These are phyloP conservation scores for Xanthia togata DNA, from an alignment of 2,888 invertebrate species.

Conservation along the genomic window DNA sequence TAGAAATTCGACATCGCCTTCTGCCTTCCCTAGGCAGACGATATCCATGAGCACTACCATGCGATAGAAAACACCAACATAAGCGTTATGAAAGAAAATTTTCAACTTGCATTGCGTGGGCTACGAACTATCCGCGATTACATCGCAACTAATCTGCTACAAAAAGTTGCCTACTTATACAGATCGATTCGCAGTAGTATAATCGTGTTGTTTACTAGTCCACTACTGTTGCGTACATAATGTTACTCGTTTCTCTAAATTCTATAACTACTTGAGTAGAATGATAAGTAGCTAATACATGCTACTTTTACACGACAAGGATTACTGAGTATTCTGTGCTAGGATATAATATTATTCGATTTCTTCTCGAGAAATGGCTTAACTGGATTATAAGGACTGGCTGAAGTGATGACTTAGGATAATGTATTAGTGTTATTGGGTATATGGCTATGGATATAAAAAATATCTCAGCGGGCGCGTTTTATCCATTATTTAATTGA, in stretches of 20 bases:
- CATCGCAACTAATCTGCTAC: background rate
- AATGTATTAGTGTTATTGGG: background rate
- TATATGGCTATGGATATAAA: background rate
- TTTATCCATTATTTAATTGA: background rate
- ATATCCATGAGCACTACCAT: background rate
- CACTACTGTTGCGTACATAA: conserved; percentile 21
- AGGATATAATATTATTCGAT: conserved; percentile 38
- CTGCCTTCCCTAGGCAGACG: background rate
- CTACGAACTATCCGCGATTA: background rate
- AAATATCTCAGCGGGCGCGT: background rate
- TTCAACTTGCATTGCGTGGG: background rate
- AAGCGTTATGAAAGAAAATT: background rate
- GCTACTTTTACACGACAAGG: conserved; percentile 22
- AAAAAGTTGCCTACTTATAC: background rate
- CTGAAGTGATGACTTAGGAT: conserved; percentile 40
- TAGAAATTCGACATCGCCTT: background rate
- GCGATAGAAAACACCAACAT: background rate
- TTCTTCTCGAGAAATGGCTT: conserved; percentile 43
- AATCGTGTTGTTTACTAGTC: conserved; percentile 26
- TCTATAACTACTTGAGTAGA: conserved; percentile 42
- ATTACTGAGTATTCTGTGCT: conserved; percentile 47
- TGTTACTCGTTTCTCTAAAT: conserved; percentile 49
- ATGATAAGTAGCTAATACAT: conserved; percentile 49
- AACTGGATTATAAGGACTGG: conserved; percentile 47
- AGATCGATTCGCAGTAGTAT: background rate